phyloP scores from a whole-genome alignment of 2,797 vertebrate genomes.

The Phalanger gymnotis region DNA sequence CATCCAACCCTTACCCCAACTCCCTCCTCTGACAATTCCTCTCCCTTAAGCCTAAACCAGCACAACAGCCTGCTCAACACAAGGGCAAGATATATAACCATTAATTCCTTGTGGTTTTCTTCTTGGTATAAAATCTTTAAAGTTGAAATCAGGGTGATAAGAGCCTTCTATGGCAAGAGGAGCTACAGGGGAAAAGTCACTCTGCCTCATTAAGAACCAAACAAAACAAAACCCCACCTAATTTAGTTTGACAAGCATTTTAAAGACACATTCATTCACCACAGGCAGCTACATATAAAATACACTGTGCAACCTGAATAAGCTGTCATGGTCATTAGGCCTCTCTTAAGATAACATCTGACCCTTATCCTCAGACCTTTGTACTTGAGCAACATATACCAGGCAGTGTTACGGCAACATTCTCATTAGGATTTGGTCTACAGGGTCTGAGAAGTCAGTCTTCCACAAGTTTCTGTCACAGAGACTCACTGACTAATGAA shows the following conservation, averaged over 20 bases:
- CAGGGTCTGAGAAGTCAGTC: constrained; percentile 19
- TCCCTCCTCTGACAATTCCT: constrained; percentile 1
- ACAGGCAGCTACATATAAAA: constrained; percentile 61
- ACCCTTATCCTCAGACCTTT: constrained; percentile 70
- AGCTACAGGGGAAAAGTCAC: constrained; percentile 60
- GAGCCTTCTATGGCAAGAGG: constrained; percentile 51
- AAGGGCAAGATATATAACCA: constrained; percentile 43
- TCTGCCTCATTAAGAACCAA: constrained; percentile 16
- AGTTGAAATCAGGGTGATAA: constrained; percentile 19
- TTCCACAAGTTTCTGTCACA: constrained; percentile 29
- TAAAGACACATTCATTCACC: constrained; percentile 67
- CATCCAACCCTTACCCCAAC: neutral
- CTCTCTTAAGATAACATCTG: constrained; percentile 72
- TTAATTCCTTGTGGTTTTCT: constrained; percentile 25
- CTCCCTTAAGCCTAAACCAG: constrained; percentile 33
- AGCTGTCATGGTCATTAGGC: constrained; percentile 57
- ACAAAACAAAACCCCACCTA: constrained; percentile 22
- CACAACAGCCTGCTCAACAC: neutral
- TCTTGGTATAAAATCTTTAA: constrained; percentile 14
- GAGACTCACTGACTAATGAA: constrained; percentile 13
- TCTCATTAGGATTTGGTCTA: constrained; percentile 55
- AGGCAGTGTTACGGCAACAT: constrained; percentile 8
- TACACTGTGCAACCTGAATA: constrained; percentile 47
- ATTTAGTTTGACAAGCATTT: constrained; percentile 71
- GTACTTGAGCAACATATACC: constrained; percentile 53